Evolutionary conservation across 2,888 invertebrate species (phyloP), one percentile per base, ranked within the genome.

Genomic region (Amphipoea lucens): DNA sequence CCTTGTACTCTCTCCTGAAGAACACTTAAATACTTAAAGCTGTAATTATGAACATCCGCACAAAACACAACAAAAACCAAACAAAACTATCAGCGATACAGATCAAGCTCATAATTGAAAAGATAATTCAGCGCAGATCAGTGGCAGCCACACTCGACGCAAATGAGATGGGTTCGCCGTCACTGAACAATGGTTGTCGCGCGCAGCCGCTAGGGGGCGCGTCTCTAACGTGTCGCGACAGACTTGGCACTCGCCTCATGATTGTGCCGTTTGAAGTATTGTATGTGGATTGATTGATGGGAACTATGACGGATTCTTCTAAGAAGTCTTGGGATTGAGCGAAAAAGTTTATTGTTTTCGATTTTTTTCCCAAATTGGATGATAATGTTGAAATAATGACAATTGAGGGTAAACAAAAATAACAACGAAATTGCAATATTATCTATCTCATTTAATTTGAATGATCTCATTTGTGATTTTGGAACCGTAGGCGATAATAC

Each of bases 131-230:
- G 62, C 40, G 45, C 69, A 77, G 82, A 87, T 81, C 83, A 81
- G 74, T 48, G 60, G 70, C 82, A 78, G 83, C 48, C 40, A 79
- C 76, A 82, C 83, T 85, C 68, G 74, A 71, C 76, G 70, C 69
- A 72, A 87, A 89, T 83, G 75, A 83, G 83, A 77, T 82, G 82
- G 81, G 81, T 79, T 71, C 75, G 74, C 71, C 78, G 83, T 81
- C 76, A 81, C 29, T 60, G 81, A 81, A 90, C 89, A 90, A 90
- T 86, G 81, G 75, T 76, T 89, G 87, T 89, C 90, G 86, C 17
- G 78, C 45, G 60, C 90, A 90, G 81, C 14, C 73, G 62, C 78
- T 20, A 78, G 79, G 68, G 77, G 78, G 81, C 74, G 77, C 65
- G 71, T 40, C 79, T 67, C 73, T 75, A 80, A 78, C 88, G 89